Evolutionary conservation across 2,113 vertebrate genomes (phyloP).

Genomic region (zebrafish (Danio rerio)): GRCz12tu NC_133184.1:32030501-32031000

Average conservation of each 20-base stretch:
- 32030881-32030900: neutral
- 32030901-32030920: neutral
- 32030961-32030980: neutral
- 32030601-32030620: neutral
- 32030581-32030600: neutral
- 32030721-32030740: neutral
- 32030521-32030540: neutral
- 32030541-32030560: neutral
- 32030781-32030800: neutral
- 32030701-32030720: neutral
- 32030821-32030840: neutral
- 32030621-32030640: conserved; percentile 16
- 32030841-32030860: neutral
- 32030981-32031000: neutral
- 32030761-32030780: neutral
- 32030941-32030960: neutral
- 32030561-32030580: conserved; percentile 12
- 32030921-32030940: neutral
- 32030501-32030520: neutral
- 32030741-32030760: neutral
- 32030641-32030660: neutral
- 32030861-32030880: neutral
- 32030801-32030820: neutral
- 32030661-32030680: neutral
- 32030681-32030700: conserved; percentile 2